phyloP scores from a whole-genome alignment of 2,113 vertebrate genomes.

The Cryptotis parvus region DNA sequence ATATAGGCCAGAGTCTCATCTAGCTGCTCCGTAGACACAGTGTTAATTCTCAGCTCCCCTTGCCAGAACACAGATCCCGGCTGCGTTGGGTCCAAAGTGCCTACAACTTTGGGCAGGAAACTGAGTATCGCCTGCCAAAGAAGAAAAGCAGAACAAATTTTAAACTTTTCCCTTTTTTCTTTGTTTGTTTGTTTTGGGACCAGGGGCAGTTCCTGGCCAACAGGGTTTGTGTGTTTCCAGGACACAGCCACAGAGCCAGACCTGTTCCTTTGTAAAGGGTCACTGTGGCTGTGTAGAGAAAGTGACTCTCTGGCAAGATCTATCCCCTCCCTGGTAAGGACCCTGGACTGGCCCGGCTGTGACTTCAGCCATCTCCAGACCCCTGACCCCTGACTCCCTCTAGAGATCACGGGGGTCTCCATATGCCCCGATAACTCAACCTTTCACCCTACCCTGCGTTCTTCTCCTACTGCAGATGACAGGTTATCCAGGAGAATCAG shows the following conservation, averaged over 20 bases:
- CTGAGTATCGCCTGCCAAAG: too few relatives aligned
- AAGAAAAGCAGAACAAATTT: neutral
- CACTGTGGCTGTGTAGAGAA: neutral
- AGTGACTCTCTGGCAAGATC: neutral
- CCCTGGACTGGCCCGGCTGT: neutral
- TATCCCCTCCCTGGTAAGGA: neutral
- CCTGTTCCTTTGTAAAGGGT: slow-evolving; percentile 21
- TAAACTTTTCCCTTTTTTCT: too few relatives aligned
- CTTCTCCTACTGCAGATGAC: slow-evolving; percentile 24
- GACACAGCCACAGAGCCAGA: neutral
- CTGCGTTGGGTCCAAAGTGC: too few relatives aligned
- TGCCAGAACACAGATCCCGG: too few relatives aligned
- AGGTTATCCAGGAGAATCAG: slow-evolving; percentile 71
- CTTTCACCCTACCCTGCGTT: neutral
- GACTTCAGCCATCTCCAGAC: slow-evolving; percentile 16
- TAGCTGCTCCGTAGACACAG: too few relatives aligned
- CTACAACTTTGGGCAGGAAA: too few relatives aligned
- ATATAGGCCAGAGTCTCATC: neutral
- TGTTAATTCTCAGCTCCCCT: too few relatives aligned
- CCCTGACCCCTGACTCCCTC: too few relatives aligned
- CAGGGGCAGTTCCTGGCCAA: too few relatives aligned
- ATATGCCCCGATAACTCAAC: neutral
- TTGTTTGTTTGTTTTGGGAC: too few relatives aligned
- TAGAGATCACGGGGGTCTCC: too few relatives aligned
- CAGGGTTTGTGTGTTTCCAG: neutral